A percentile compares a stretch with the other conserved stretches of the same genome.
phyloP scores from a whole-genome alignment of 2,797 vertebrate genomes.

The Tolypeutes matacus region DNA sequence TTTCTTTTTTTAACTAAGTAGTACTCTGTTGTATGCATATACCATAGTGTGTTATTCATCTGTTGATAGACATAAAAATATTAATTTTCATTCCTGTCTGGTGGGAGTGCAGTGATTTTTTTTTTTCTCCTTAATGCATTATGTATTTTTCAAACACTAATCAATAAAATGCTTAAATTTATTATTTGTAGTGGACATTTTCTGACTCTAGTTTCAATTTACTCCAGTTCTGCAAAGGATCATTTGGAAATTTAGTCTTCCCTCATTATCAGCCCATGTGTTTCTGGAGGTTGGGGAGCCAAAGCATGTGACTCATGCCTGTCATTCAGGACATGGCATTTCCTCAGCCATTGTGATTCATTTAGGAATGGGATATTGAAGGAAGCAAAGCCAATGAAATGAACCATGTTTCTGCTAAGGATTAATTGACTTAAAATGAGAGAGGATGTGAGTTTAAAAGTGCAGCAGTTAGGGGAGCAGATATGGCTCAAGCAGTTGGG shows the following conservation, averaged over 20 bases:
- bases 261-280: background rate
- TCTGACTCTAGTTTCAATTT: background rate
- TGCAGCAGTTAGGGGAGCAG: background rate
- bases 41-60: too few relatives aligned
- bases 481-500: too few relatives aligned
- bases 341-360: background rate
- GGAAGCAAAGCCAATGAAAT: background rate
- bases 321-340: background rate
- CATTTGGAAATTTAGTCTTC: background rate
- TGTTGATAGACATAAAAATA: background rate
- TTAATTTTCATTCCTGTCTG: background rate
- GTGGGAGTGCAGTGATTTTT: background rate
- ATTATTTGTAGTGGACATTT: constrained; percentile 8
- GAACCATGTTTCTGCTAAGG: background rate
- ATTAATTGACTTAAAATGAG: background rate
- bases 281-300: background rate
- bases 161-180: background rate
- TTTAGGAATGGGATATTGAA: background rate
- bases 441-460: background rate
- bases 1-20: too few relatives aligned
- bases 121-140: background rate
- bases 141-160: background rate
- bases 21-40: too few relatives aligned
- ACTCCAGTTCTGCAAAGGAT: background rate
- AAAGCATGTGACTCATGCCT: background rate